Evolutionary conservation across 1,140 invertebrate species (phyloP), one percentile per base, ranked within the genome.

Genomic region (Drosophila kurseongensis): DNA sequence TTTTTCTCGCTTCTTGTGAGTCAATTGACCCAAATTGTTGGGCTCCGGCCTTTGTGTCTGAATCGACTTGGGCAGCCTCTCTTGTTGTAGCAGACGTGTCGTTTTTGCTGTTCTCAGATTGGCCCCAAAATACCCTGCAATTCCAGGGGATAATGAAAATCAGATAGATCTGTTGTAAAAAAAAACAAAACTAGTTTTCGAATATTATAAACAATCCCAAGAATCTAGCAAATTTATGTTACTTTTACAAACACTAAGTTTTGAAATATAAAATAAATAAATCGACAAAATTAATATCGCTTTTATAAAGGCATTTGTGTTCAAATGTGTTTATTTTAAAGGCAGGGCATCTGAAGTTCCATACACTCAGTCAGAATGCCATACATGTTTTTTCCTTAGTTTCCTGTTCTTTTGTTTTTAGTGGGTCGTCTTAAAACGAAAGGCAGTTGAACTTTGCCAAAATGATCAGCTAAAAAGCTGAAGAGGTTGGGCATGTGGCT

Each of bases 21-120:
- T 76, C 74, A 76, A 76, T 76, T 76, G 74, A 76, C 74, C 74
- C 74, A 76, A 76, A 76, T 76, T 60, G 69, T 56, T 73, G 29
- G 54, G 54, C 72, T 59, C 36, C 44, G 74, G 74, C 74, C 75
- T 76, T 76, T 76, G 73, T 76, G 74, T 56, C 48, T 44, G 61
- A 47, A 36, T 69, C 52, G 67, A 58, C 65, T 58, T 58, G 68
- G 68, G 69, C 50, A 54, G 69, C 59, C 71, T 75, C 71, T 65
- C 41, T 73, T 61, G 40, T 50, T 56, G 55, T 52, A 55, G 61
- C 47, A 68, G 73, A 76, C 74, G 74, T 76, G 74, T 76, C 74
- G 61, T 60, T 76, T 65, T 76, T 44, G 54, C 73, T 60, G 73
- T 76, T 75, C 47, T 41, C 73, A 57, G 47, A 48, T 71, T 57